phyloP scores from a whole-genome alignment of 2,888 invertebrate species.

The Phyto melanocephala region DNA sequence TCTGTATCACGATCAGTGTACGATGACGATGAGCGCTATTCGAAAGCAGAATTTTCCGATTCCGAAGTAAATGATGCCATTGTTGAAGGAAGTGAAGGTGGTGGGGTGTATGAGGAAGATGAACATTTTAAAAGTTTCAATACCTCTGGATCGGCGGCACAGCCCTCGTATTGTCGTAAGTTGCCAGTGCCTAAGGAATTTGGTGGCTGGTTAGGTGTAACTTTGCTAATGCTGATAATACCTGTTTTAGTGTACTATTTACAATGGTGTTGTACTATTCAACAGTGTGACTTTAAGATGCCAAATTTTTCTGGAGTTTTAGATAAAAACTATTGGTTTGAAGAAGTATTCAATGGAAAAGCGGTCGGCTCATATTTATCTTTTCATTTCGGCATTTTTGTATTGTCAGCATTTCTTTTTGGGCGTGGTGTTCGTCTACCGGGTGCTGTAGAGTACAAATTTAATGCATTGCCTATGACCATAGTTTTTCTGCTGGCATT shows the following conservation, averaged over 20 bases:
- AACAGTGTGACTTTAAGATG: constrained; percentile 52
- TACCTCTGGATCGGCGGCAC: constrained; percentile 40
- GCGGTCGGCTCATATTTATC: constrained; percentile 71
- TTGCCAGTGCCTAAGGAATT: constrained; percentile 72
- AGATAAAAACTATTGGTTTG: constrained; percentile 69
- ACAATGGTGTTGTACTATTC: constrained; percentile 73
- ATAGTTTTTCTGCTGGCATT: constrained; percentile 67
- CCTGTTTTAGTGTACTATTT: constrained; percentile 73
- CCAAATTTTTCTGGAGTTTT: constrained; percentile 66
- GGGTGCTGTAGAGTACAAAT: constrained; percentile 70
- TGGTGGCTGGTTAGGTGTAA: constrained; percentile 73
- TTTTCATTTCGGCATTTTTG: constrained; percentile 72
- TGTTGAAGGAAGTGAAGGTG: constrained; percentile 51
- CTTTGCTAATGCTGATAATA: constrained; percentile 69
- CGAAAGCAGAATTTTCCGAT: constrained; percentile 73
- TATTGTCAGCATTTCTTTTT: constrained; percentile 74
- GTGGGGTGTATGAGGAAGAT: constrained; percentile 66
- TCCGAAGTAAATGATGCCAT: constrained; percentile 61
- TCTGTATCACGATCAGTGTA: constrained; percentile 75
- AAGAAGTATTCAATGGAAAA: constrained; percentile 70
- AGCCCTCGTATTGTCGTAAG: constrained; percentile 70
- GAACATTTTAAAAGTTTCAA: constrained; percentile 71
- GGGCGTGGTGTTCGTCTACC: constrained; percentile 75
- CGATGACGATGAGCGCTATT: constrained; percentile 75
- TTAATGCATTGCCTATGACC: constrained; percentile 74